A percentile compares a stretch with the other conserved stretches of the same genome.
These are phyloP conservation scores for Nowickia ferox DNA, from an alignment of 2,888 invertebrate species.

Conservation along the genomic window DNA sequence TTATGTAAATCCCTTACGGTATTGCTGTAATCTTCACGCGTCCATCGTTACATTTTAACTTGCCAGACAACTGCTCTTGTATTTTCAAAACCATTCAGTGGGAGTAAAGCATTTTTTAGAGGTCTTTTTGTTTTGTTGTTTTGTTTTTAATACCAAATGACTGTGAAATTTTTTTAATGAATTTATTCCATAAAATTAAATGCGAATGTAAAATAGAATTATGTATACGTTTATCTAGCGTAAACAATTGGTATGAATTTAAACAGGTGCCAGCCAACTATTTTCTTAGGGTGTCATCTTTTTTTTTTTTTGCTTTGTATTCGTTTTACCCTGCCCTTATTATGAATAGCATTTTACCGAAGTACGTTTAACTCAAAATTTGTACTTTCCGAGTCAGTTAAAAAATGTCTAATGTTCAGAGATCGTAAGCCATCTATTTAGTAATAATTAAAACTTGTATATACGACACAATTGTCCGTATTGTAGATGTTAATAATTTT, in stretches of 20 bases:
- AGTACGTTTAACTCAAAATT: too few species aligned
- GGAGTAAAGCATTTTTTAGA: conserved; percentile 11
- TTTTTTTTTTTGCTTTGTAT: not conserved
- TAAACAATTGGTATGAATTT: conserved; percentile 27
- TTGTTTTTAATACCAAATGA: not conserved
- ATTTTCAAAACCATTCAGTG: not conserved
- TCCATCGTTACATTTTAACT: not conserved
- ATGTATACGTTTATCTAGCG: not conserved
- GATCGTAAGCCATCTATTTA: too few species aligned
- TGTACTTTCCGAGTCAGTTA: too few species aligned
- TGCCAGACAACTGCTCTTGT: too few species aligned
- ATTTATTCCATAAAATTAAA: conserved; percentile 36
- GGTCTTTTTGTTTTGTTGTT: not conserved
- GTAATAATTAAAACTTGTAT: too few species aligned
- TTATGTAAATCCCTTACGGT: conserved; percentile 53
- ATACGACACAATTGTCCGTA: too few species aligned
- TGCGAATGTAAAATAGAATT: conserved; percentile 26
- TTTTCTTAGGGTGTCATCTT: conserved; percentile 34
- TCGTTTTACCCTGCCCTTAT: not conserved
- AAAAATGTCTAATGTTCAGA: too few species aligned
- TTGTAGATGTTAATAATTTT: too few species aligned
- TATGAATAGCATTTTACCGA: not conserved
- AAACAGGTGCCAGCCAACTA: conserved; percentile 47
- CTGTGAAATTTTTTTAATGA: not conserved
- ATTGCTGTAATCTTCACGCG: conserved; percentile 28